Base-by-base conservation (phyloP, 2,113 vertebrate species). In the Calcarius ornatus region DNA sequence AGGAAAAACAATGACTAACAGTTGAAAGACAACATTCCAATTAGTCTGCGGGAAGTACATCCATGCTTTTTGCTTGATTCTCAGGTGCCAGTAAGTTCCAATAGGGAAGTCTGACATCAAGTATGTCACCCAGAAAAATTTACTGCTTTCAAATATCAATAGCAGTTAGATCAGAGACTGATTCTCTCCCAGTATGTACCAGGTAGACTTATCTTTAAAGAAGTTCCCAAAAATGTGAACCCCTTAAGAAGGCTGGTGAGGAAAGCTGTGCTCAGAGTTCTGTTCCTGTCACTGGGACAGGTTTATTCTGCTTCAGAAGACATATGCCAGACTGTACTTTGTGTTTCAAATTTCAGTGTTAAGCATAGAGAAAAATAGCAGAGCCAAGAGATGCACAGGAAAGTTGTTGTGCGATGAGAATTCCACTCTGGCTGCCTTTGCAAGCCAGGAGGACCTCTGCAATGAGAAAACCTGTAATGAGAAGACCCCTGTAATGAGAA, bases 1-100 rank as follows among this genome's bases (percentile, higher is more conserved):
- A 96, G 97, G 95, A 91, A 79, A 92, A 95, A 90, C 95, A 96
- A 69, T 91, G 84, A 96, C 63, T 81, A 86, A 91, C 43, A 81
- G 88, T 59, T 94, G 89, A 93, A 92, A 95, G 93, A 86, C 85
- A 87, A 27, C 54, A 57, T 77, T 91, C 92, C 90, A 93, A 73
- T 97, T 95, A 95, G 92, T 96, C 94, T 91, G 18, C 14, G 2
- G 63, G 69, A 96, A 78, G 75, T 56, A 91, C 72, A 92, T 35
- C 66, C 78, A 33, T 72, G 69, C 81, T 95, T 70, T 31, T 81
- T 81, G 66, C 78, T 90, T 64, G 48, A 60, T 90, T 83, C 69
- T 86, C 78, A 61, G 85, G 66, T 88, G 51, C 77, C 88, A 85
- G 61, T 51, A 38, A 91, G 82, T 33, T 88, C 95, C 91, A 76